phyloP scores from a whole-genome alignment of 2,797 vertebrate species.

The Cossypha dichroa region DNA sequence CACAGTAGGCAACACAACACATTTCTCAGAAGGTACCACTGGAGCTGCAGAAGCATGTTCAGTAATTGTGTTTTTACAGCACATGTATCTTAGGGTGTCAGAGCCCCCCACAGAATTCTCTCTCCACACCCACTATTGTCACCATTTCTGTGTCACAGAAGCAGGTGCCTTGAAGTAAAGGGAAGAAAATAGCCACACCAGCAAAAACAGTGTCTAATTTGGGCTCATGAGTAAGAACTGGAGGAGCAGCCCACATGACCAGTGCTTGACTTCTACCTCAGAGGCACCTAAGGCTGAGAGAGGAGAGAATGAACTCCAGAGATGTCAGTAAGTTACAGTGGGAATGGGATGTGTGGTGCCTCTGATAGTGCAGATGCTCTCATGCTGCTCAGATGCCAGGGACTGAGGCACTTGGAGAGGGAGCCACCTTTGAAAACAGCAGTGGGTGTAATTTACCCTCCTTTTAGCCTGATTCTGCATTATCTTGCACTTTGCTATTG shows the following conservation, averaged over 20 bases:
- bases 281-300: not conserved
- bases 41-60: not conserved
- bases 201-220: not conserved
- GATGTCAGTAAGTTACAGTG: not conserved
- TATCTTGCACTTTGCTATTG: not conserved
- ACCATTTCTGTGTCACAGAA: not conserved
- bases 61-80: not conserved
- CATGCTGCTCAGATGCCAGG: not conserved
- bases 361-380: not conserved
- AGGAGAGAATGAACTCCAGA: not conserved
- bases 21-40: not conserved
- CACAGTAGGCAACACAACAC: not conserved
- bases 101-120: not conserved
- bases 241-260: not conserved
- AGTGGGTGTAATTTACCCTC: not conserved
- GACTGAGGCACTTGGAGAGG: not conserved
- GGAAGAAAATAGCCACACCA: not conserved
- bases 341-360: not conserved
- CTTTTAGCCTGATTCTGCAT: not conserved
- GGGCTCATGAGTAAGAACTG: not conserved
- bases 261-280: not conserved
- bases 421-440: not conserved
- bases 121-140: not conserved
- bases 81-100: fast-evolving
- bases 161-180: not conserved